Percentiles rank a stretch among this genome's conserved stretches.
Conservation (phyloP, 2,888 invertebrate species). For the Acanthosepion pharaonis region DNA sequence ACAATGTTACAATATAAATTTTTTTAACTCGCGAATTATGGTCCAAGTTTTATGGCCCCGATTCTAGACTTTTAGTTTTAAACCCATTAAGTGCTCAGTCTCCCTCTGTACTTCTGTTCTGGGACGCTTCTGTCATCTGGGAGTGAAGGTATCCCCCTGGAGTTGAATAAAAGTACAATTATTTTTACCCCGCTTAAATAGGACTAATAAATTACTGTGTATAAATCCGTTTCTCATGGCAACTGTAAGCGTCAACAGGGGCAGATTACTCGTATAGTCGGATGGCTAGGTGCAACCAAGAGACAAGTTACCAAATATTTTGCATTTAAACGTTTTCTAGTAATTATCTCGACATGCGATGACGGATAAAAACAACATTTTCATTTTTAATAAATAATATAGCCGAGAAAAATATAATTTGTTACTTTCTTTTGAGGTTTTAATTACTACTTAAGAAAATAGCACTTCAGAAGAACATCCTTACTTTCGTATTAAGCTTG, state of each 20-base stretch:
- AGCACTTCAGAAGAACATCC: neutral
- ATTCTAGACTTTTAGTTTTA: no score
- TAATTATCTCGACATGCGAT: neutral
- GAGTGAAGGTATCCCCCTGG: no score
- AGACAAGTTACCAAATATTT: neutral
- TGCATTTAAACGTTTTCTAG: neutral
- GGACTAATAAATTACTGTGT: no score
- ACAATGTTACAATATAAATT: no score
- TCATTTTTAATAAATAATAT: neutral
- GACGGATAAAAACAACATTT: neutral
- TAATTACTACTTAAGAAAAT: neutral
- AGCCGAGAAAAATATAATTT: neutral
- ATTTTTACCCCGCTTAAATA: no score
- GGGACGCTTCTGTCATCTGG: no score
- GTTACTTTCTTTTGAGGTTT: neutral
- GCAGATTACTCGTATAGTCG: neutral
- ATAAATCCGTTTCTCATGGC: neutral
- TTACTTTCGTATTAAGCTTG: conserved; percentile 16
- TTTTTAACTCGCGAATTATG: no score
- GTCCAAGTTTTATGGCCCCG: no score
- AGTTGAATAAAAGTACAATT: no score
- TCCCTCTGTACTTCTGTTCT: no score
- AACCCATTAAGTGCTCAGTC: no score
- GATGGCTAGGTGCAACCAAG: neutral
- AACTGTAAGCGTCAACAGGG: neutral